phyloP scores from a whole-genome alignment of 2,888 invertebrate species.

The Melanargia galathea region DNA sequence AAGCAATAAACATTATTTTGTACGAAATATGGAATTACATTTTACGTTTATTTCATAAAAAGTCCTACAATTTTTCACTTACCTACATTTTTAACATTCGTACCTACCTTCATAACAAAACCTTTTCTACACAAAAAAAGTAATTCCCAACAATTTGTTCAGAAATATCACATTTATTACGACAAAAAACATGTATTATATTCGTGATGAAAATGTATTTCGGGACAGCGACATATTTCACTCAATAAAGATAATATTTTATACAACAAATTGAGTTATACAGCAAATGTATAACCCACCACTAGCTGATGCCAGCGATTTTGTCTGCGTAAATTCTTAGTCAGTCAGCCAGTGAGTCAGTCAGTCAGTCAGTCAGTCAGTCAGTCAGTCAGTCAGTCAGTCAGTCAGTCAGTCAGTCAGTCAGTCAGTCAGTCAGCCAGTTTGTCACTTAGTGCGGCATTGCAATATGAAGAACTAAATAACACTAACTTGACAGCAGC shows the following conservation, averaged over 20 bases:
- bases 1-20: not conserved
- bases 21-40: not conserved
- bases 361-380: too few species aligned
- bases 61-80: not conserved
- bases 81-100: not conserved
- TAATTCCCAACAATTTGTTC: slow-evolving; percentile 5
- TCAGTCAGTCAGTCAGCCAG: too few species aligned
- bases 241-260: slow-evolving; percentile 28
- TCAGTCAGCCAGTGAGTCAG: too few species aligned
- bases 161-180: slow-evolving; percentile 3
- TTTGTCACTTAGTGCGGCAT: too few species aligned
- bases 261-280: slow-evolving; percentile 14
- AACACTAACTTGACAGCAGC: too few species aligned
- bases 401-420: too few species aligned
- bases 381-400: too few species aligned
- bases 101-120: not conserved
- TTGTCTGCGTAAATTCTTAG: too few species aligned
- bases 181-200: not conserved
- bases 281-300: not conserved
- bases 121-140: slow-evolving; percentile 2
- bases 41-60: not conserved
- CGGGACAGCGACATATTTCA: slow-evolving; percentile 5
- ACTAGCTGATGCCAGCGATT: too few species aligned
- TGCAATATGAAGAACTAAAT: too few species aligned
- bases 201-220: slow-evolving; percentile 4